Base-by-base conservation (phyloP, 2,888 invertebrate genomes). In the Dasypolia templi region DNA sequence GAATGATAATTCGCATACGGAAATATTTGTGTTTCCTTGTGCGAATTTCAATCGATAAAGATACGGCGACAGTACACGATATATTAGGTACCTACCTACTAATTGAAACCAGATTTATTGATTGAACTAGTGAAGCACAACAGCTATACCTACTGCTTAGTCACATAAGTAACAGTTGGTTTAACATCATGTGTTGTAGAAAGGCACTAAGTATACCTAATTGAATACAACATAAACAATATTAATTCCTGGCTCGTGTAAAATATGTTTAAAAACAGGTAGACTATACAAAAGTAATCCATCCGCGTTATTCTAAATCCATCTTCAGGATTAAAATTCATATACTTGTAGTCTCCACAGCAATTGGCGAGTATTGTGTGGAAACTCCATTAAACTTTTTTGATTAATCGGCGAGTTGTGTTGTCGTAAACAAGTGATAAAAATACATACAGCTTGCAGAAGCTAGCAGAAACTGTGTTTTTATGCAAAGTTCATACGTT, bases 401-500 rank as follows among this genome's bases (percentile, higher is more conserved):
- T 76, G 84, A 86, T 79, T 77, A 84, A 86, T 77, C 62, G 74
- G 66, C 64, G 29, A 56, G 44, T 42, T 70, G 75, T 70, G 75
- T 73, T 70, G 75, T 73, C 77, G 69, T 85, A 85, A 85, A 84
- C 76, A 78, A 84, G 72, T 77, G 65, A 81, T 82, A 85, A 89
- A 85, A 86, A 84, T 83, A 83, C 76, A 77, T 73, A 65, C 58
- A 68, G 77, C 67, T 83, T 82, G 79, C 66, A 80, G 77, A 77
- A 78, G 79, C 82, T 80, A 78, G 82, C 71, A 79, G 81, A 85
- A 87, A 86, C 84, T 89, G 89, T 92, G 89, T 95, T 94, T 93
- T 95, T 94, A 94, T 95, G 93, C 93, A 92, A 92, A 94, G 91
- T 93, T 92, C 92, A 94, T 92, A 93, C 91, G 90, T 89, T 92